Base-by-base conservation (phyloP, 2,797 vertebrate genomes). In the Crenuchus spilurus region DNA sequence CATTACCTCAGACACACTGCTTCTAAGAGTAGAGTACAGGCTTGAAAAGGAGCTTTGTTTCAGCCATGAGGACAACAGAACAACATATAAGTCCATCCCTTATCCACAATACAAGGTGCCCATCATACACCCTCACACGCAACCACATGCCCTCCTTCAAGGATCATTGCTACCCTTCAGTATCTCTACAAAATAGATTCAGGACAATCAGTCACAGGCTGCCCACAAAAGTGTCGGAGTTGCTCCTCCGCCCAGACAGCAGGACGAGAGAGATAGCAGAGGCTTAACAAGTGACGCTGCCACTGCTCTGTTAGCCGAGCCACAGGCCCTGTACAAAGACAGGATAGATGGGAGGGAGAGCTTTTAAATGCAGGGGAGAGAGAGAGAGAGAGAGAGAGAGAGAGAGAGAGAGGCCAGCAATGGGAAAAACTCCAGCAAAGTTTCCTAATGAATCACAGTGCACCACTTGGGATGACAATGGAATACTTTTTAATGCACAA, bases 251-350 rank as follows among this genome's bases (percentile, higher is more conserved):
- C 67, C 58, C 49, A 52, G 66, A 72, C 79, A 79, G 66, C 69
- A 37, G 72, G 18, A 49, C 52, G 55, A 69, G 62, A 73, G 67
- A 78, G 73, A 75, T 64, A 80, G 61, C 26, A 26, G 48, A 1
- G 4, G 24, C 20, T 74, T 70, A 70, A 80, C 75, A 82, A 80
- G 81, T 54, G 64, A 70, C 71, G 61, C 60, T 78, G 69, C 67
- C 65, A 75, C 64, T 37, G 48, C 58, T 55, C 35, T 57, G 55
- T 54, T 26, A 63, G 37, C 18, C 11, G 44, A 75, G 64, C 30
- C 54, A 62, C 22, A 41, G 66, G 68, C 39, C 71, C 58, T 48
- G 26, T 42, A 49, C 35, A 64, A 52, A 62, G 42, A 63, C 51
- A 37, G 18, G 54, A 70, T 70, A 54, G 55, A 76, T 69, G 61